Conservation (phyloP, 2,797 vertebrate species). For the Sebastes alutus region DNA sequence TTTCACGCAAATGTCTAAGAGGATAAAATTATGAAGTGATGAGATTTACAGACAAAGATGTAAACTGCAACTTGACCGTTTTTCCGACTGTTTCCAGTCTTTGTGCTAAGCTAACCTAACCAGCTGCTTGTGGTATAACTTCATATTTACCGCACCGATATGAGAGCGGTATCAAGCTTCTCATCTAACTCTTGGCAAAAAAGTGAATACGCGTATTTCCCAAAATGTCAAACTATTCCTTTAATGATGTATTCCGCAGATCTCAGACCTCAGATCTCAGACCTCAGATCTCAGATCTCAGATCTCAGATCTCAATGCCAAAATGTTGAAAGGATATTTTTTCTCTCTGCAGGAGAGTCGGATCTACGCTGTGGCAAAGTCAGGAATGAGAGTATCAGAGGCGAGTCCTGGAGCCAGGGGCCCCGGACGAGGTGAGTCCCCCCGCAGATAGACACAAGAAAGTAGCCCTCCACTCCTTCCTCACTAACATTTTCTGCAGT, state of each 20-base stretch:
- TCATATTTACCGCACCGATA: not conserved
- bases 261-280: no score
- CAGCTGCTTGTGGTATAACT: not conserved
- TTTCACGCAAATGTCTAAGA: no score
- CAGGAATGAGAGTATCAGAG: constrained; percentile 93
- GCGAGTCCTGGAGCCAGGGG: constrained; percentile 73
- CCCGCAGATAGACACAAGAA: not conserved
- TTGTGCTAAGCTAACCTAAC: not conserved
- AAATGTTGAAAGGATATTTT: not conserved
- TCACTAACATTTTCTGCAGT: not conserved
- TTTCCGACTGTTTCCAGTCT: not conserved
- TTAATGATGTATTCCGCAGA: not conserved
- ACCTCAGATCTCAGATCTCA: no score
- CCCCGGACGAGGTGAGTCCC: constrained; percentile 82
- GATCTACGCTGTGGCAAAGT: constrained; percentile 94
- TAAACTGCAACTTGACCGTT: no score
- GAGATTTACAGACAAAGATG: no score
- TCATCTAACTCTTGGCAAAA: not conserved
- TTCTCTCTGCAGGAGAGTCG: constrained; percentile 88
- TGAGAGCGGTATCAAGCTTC: not conserved
- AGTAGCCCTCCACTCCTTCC: not conserved
- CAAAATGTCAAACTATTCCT: not conserved
- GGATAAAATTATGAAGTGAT: no score
- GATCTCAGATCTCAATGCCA: not conserved
- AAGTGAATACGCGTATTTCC: not conserved